Evolutionary conservation across 2,113 vertebrate genomes (phyloP), one percentile per base, ranked within the genome.

Genomic region (Entomyzon cyanotis): DNA sequence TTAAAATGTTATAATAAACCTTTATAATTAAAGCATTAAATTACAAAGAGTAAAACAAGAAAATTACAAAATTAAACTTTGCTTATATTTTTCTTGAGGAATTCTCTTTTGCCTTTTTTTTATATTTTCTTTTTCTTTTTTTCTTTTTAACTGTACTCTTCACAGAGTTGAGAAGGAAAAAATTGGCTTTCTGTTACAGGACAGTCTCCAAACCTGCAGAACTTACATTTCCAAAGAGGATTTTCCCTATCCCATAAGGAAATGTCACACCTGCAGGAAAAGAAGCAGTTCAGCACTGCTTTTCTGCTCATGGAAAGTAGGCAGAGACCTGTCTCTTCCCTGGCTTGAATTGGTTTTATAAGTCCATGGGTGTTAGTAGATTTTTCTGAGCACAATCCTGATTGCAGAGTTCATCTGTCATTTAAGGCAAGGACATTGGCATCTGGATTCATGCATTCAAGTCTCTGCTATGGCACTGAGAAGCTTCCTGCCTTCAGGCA

Each of bases 21-120:
- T 87, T 92, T 94, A 75, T 89, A 96, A 97, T 83, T 93, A 95
- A 81, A 93, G 13, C 30, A 84, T 91, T 91, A 92, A 93, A 89
- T 70, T 68, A 59, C 39, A 94, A 71, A 25, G 23, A 68, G 18
- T 30, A 33, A 64, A 62, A 67, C 22, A n/a, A 59, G 10, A 35
- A 89, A 87, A 85, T 20, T 35, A 49, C 59, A 0, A 84, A 47
- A 86, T 77, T 65, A 78, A 84, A 76, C 27, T 30, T 59, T 19
- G 9, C 7, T 20, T 5, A 27, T 23, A 13, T 39, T 83, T 95
- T 77, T 84, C 22, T 77, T 70, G 39, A 31, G 22, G 46, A 71
- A 21, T 77, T 80, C 3, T 69, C 2, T 39, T 19, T 56, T 37
- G 9, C 19, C 3, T 44, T 56, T 11, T 16, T 47, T 10, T n/a